Base-by-base conservation (phyloP, 2,113 vertebrate genomes). In the Synchiropus splendidus region DNA sequence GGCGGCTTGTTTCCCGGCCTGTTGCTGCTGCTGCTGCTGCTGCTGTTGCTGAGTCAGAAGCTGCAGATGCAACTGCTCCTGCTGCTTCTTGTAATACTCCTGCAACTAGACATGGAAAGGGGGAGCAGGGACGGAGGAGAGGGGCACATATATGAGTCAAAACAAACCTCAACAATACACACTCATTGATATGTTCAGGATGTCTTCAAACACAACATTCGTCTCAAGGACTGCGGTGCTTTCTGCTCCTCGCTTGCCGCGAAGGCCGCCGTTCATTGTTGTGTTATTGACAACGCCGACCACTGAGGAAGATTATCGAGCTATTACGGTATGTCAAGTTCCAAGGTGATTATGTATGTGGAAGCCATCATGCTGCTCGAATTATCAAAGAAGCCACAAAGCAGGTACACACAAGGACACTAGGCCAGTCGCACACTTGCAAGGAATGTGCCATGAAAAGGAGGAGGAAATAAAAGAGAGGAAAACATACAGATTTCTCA, bases 81-180 rank as follows among this genome's bases (percentile, higher is more conserved):
- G 95, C 65, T 99, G 94, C 79, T 99, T 99, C 85, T 99, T 99
- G 75, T 99, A 99, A 62, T 98, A 98, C 78, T 99, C 95, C 82
- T 99, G 95, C 72, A 99, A 83, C 93, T 99, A 71, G 51, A 58
- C 9, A 16, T 42, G 18, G 36, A 12, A 13, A 35, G 17, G 36
- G 9, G 2, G 12, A 3, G 17, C 18, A 10, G 11, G 5, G n/a
- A 11, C 17, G 14, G 30, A 17, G 2, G 16, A 16, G 21, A 2
- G 9, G 40, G 10, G 49, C 45, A 69, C 45, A 69, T 61, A 51
- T 42, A 31, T 27, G 53, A 72, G 27, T 33, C 31, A 9, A 54
- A 21, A 48, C 46, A 68, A 51, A 39, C 51, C 36, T 48, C 44
- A 59, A 63, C 53, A 36, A 48, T 36, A 15, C 33, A 10, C 36